phyloP scores from a whole-genome alignment of 2,797 vertebrate species.

The Pseudochirops corinnae region DNA sequence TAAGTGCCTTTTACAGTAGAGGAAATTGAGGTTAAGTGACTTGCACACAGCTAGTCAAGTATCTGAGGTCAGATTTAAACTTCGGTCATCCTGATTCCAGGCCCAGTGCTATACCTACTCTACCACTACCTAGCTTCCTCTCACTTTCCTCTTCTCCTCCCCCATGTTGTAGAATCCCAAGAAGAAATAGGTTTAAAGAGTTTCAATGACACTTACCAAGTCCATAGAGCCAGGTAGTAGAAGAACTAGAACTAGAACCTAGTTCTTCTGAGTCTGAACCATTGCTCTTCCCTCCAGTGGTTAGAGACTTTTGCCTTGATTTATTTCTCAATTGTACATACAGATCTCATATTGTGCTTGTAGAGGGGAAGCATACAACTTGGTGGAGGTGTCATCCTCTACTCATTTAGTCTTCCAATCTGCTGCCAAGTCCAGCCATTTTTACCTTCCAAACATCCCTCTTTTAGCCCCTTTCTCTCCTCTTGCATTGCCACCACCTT shows the following conservation, averaged over 20 bases:
- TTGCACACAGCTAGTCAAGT: background rate
- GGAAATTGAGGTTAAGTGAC: background rate
- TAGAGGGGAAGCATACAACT: conserved; percentile 14
- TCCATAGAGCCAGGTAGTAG: background rate
- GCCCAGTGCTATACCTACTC: background rate
- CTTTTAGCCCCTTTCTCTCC: background rate
- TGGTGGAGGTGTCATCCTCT: background rate
- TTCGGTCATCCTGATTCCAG: background rate
- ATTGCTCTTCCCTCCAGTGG: background rate
- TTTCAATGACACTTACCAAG: background rate
- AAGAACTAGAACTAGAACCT: background rate
- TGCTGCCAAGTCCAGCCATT: background rate
- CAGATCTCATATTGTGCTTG: conserved; percentile 48
- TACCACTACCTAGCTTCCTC: background rate
- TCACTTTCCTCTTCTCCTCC: background rate
- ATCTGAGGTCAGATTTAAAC: background rate
- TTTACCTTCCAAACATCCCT: background rate
- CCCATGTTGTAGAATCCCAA: background rate
- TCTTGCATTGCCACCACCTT: background rate
- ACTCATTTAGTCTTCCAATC: background rate
- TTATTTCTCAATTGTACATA: conserved; percentile 55
- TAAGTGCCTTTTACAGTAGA: background rate
- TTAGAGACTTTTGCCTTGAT: conserved; percentile 39
- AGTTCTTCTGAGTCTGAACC: background rate
- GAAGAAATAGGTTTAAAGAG: background rate